Evolutionary conservation across 1,140 invertebrate genomes (phyloP).

Genomic region (Neodiprion virginianus): DNA sequence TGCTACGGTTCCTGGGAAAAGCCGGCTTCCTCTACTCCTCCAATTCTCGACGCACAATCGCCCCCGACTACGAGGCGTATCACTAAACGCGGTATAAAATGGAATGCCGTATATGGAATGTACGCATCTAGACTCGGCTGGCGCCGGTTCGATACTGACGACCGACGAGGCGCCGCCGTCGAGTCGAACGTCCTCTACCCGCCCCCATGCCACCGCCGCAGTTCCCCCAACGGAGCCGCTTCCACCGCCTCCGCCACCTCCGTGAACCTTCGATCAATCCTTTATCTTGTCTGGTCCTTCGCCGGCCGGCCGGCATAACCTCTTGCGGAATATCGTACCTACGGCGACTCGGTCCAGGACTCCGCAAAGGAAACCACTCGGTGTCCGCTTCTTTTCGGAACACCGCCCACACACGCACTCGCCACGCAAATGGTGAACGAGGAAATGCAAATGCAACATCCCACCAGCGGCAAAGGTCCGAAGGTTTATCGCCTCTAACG

Average conservation of each 20-base stretch:
- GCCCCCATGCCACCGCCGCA: slow-evolving; percentile 31
- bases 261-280: slow-evolving; percentile 32
- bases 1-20: neutral
- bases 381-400: too few relatives aligned
- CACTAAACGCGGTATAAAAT: slow-evolving; percentile 13
- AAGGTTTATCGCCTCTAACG: too few relatives aligned
- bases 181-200: slow-evolving; percentile 28
- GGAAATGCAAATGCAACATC: too few relatives aligned
- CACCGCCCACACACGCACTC: too few relatives aligned
- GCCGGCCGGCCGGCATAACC: neutral
- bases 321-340: slow-evolving; percentile 25
- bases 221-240: slow-evolving; percentile 18
- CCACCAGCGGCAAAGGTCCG: too few relatives aligned
- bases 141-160: slow-evolving; percentile 63
- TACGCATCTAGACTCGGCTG: slow-evolving; percentile 41
- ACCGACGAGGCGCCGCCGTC: slow-evolving; percentile 27
- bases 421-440: too few relatives aligned
- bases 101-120: slow-evolving; percentile 33
- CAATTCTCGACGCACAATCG: neutral
- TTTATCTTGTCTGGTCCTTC: slow-evolving; percentile 33
- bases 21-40: neutral
- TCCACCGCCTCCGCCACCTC: slow-evolving; percentile 12
- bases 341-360: slow-evolving; percentile 7
- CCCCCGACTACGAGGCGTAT: too few relatives aligned
- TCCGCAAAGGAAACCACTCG: too few relatives aligned